Base-by-base conservation (phyloP, 2,113 vertebrate genomes). In the Anoura caudifer region DNA sequence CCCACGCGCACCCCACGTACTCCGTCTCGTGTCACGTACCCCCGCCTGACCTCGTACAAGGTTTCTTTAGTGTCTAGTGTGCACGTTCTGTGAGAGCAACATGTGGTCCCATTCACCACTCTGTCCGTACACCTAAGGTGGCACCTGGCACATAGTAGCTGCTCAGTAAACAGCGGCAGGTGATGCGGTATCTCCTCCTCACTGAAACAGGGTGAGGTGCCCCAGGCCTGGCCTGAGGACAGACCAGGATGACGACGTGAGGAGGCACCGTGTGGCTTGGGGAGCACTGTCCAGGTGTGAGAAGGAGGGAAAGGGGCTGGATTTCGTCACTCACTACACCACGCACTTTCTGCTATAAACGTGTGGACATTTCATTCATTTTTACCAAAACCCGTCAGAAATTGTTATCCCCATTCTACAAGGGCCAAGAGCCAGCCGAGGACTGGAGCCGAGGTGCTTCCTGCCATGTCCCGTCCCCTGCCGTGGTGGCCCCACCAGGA, bases 1-100 rank as follows among this genome's bases (percentile, higher is more conserved):
- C 43, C 33, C 28, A 22, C 7, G 31, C 72, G 15, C 2, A 24
- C 7, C 43, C 76, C 9, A 2, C 2, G 41, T 12, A 15, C 43
- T 33, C 10, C 19, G 16, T 16, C 67, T 73, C 31, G 11, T 0
- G 43, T 31, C 65, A 33, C 16, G 38, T 28, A 1, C 36, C 26
- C 14, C n/a, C 1, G 0, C 63, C 67, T 80, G 65, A 54, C 8
- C 4, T 9, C 4, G 1, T 1, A 22, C 3, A 31, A 45, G 22
- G 43, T 15, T 22, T 38, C 47, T 2, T 2, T 0, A 8, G 45
- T 3, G n/a, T 38, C 54, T 19, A 28, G 17, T 26, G 17, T 0
- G 0, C 41, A 20, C 22, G 67, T 17, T 24, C 56, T 5, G 0
- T 20, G 54, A 69, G 8, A n/a, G 19, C 33, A 38, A 54, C 24